Conservation (phyloP, 2,113 vertebrate genomes). For the Notiomystis cincta region DNA sequence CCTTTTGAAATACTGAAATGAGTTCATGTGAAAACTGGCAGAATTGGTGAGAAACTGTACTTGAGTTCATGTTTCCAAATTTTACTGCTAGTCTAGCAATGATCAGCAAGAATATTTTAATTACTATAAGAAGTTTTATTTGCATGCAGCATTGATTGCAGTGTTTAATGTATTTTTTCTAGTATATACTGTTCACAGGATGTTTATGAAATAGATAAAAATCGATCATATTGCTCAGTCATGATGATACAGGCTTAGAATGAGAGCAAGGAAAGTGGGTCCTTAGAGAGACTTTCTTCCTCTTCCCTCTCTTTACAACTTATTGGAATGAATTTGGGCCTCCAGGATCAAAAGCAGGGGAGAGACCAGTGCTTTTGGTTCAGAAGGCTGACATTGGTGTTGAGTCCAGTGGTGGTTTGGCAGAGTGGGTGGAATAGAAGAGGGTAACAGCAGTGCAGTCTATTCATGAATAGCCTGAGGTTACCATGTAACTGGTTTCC, state of each 20-base stretch:
- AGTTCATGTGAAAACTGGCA: not conserved
- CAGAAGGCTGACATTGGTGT: not conserved
- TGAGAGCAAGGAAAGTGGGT: not conserved
- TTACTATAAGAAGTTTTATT: not conserved
- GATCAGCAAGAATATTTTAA: not conserved
- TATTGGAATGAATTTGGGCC: not conserved
- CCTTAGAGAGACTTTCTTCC: not conserved
- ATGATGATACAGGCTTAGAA: not conserved
- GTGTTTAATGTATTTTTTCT: not conserved
- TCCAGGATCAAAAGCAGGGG: not conserved
- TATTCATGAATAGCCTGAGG: not conserved
- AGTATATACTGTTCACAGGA: not conserved
- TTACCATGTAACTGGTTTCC: not conserved
- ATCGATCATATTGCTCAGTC: fast-evolving
- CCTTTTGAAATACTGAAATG: not conserved
- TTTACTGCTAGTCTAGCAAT: not conserved
- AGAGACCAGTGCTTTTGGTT: not conserved
- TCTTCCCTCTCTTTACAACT: not conserved
- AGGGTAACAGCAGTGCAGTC: not conserved
- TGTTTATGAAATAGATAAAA: not conserved
- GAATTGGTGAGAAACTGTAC: not conserved
- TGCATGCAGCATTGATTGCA: not conserved
- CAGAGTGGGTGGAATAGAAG: not conserved
- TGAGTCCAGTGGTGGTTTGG: not conserved
- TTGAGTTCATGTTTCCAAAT: not conserved